Evolutionary conservation across 1,140 invertebrate species (phyloP).

Genomic region (Nixonia krombeini): DNA sequence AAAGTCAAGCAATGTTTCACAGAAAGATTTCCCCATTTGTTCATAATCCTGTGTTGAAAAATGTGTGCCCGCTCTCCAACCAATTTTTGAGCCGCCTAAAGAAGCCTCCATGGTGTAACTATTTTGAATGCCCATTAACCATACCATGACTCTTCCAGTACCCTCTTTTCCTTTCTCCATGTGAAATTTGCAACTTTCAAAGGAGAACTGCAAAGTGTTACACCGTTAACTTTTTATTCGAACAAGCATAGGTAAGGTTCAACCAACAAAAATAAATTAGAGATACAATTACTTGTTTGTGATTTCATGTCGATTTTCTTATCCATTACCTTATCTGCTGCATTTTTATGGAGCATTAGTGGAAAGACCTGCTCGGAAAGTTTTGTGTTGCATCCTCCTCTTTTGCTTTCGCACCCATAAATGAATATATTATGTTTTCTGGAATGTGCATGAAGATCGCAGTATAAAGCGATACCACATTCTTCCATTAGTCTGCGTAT

Average conservation of each 20-base stretch:
- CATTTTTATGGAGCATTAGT: conserved; percentile 92
- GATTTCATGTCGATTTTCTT: no score
- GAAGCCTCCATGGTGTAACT: conserved; percentile 96
- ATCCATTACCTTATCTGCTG: conserved; percentile 85
- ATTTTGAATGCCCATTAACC: conserved; percentile 93
- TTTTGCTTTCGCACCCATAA: conserved; percentile 94
- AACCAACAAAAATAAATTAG: no score
- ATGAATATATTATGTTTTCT: conserved; percentile 95
- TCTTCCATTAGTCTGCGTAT: conserved; percentile 90
- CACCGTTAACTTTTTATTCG: no score
- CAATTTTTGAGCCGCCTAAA: conserved; percentile 88
- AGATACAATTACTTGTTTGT: no score
- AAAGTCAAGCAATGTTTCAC: conserved; percentile 92
- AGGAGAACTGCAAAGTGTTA: conserved; percentile 92
- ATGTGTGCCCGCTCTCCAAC: conserved; percentile 86
- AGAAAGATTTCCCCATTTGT: conserved; percentile 88
- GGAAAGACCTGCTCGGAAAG: conserved; percentile 93
- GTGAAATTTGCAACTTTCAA: conserved; percentile 93
- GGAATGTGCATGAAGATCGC: conserved; percentile 96
- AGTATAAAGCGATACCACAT: conserved; percentile 92
- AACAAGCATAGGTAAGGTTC: no score
- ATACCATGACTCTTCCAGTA: conserved; percentile 92
- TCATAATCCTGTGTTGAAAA: conserved; percentile 87
- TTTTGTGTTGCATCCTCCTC: conserved; percentile 79
- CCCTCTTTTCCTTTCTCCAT: conserved; percentile 94